phyloP scores from a whole-genome alignment of 2,888 invertebrate species.

The Epicampocera succincta region DNA sequence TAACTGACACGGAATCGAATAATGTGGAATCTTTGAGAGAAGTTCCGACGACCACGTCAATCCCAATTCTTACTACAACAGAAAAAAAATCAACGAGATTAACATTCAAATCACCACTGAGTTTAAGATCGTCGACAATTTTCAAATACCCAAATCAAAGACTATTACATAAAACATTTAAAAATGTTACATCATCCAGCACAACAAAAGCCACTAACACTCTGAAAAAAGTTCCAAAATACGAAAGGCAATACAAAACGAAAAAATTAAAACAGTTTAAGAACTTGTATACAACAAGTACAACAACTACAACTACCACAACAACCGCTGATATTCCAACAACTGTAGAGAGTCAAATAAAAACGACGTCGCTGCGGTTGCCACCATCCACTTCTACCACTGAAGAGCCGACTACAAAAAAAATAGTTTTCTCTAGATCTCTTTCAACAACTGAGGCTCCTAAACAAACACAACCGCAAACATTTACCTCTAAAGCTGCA shows the following conservation, averaged over 20 bases:
- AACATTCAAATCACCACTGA: constrained; percentile 29
- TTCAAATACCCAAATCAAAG: constrained; percentile 57
- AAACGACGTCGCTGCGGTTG: constrained; percentile 8
- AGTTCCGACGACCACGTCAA: constrained; percentile 3
- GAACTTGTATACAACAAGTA: constrained; percentile 41
- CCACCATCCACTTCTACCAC: constrained; percentile 28
- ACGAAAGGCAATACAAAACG: constrained; percentile 59
- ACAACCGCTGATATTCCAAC: constrained; percentile 30
- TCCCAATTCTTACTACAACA: constrained; percentile 43
- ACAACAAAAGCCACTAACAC: constrained; percentile 31
- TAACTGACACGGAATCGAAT: constrained; percentile 10
- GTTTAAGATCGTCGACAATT: neutral
- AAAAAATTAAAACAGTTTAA: constrained; percentile 62
- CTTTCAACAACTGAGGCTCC: constrained; percentile 27
- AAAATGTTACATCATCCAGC: constrained; percentile 39
- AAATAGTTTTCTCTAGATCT: constrained; percentile 14
- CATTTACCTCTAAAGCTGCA: constrained; percentile 9
- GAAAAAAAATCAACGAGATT: constrained; percentile 41
- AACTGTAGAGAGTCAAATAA: constrained; percentile 38
- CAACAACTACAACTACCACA: constrained; percentile 43
- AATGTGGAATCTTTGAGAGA: neutral
- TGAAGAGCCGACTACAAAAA: constrained; percentile 41
- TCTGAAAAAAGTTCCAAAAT: constrained; percentile 55
- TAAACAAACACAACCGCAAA: constrained; percentile 6
- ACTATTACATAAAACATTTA: constrained; percentile 29